Evolutionary conservation across 2,797 vertebrate species (phyloP), one percentile per base, ranked within the genome.

Genomic region (Malurus splendens): DNA sequence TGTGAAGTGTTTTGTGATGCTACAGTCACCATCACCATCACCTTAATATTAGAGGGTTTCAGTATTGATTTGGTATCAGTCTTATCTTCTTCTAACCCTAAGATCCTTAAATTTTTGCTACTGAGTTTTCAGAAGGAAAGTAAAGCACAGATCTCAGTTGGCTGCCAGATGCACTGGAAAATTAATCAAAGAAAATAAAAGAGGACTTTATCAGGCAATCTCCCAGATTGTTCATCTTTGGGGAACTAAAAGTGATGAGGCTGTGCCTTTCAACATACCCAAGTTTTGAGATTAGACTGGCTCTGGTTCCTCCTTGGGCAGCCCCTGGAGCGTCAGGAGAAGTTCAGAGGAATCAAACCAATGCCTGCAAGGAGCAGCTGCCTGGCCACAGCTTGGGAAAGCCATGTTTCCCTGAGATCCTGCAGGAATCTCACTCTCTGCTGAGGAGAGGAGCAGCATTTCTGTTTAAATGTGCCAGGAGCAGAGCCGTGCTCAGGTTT

Each of bases 401-500:
- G 48, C 11, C 8, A 8, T 0, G 0, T 27, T 86, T 86, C 20
- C 51, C 38, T 6, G 38, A 61, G 20, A 27, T 42, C 28, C 59
- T 81, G 32, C 54, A 48, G 56, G 56, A 27, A 12, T 24, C 82
- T n/a, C 51, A 3, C 38, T 20, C 12, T 6, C 50, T 65, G 60
- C 77, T 50, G 48, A 62, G 33, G 0, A 59, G 13, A 62, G 67
- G 20, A 60, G 33, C 4, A 17, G 14, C 16, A 30, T 36, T 76
- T 1, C 6, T 50, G 2, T 52, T 51, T 30, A 30, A 7, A 74
- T 78, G 33, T 13, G 48, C 12, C 30, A 75, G 67, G 41, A 66
- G 5, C 65, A 45, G 6, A 32, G 33, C 19, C 0, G 1, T 25
- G 18, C 30, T 48, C 28, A 17, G 3, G 12, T 62, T 52, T 20